These are phyloP conservation scores for Oreochromis aureus DNA, from an alignment of 2,113 vertebrate species.

Conservation along the genomic window DNA sequence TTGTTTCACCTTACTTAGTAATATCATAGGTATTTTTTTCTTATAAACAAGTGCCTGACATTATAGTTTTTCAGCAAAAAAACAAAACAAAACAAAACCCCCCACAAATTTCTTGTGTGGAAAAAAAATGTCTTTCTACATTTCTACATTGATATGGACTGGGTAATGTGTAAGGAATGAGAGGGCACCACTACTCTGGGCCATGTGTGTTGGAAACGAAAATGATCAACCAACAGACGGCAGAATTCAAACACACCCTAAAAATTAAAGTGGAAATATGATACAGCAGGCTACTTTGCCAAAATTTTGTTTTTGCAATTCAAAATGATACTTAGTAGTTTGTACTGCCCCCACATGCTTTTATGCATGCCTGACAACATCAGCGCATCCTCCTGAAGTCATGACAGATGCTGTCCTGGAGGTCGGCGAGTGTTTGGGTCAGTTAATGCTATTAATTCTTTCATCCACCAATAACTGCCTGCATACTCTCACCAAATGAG, in stretches of 20 bases:
- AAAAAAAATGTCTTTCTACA: no score
- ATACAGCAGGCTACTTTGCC: background rate
- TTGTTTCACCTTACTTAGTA: no score
- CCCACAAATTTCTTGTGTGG: background rate
- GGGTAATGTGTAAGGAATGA: rapidly evolving
- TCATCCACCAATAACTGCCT: background rate
- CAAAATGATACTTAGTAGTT: background rate
- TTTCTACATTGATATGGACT: background rate
- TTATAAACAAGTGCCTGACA: no score
- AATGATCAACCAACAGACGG: background rate
- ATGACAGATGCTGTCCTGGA: rapidly evolving
- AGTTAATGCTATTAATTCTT: background rate
- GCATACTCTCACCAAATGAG: background rate
- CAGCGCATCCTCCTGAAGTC: background rate
- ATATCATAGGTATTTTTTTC: no score
- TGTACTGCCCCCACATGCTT: background rate
- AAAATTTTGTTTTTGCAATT: background rate
- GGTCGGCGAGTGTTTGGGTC: background rate
- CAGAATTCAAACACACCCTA: background rate
- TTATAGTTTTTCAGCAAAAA: background rate
- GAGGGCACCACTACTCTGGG: background rate
- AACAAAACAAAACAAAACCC: rapidly evolving
- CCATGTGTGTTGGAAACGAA: no score
- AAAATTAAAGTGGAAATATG: background rate
- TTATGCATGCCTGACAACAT: background rate